Percentiles rank a stretch among this genome's conserved stretches.
These are phyloP conservation scores for Heterotis niloticus DNA, from an alignment of 2,113 vertebrate species.

Conservation along the genomic window DNA sequence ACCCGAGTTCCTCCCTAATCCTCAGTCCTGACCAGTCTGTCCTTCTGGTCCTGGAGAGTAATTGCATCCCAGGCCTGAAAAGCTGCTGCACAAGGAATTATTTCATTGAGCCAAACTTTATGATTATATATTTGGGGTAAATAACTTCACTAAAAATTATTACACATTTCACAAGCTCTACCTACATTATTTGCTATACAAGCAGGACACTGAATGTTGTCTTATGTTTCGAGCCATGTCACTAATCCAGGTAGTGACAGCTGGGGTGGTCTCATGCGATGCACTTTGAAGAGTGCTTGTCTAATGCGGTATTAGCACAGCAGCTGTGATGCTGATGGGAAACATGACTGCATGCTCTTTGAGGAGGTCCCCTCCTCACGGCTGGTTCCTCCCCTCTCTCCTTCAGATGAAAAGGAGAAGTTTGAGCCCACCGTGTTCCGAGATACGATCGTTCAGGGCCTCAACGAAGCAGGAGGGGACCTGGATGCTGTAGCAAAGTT, in stretches of 20 bases:
- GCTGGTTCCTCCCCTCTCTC: neutral
- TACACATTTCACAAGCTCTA: too few species aligned
- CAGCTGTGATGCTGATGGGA: too few species aligned
- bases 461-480: slow-evolving; percentile 83
- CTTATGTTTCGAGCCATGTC: neutral
- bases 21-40: neutral
- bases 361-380: neutral
- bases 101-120: too few species aligned
- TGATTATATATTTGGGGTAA: too few species aligned
- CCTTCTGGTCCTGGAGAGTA: too few species aligned
- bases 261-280: neutral
- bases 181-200: too few species aligned
- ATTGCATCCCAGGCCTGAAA: too few species aligned
- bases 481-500: slow-evolving; percentile 88
- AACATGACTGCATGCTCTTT: neutral
- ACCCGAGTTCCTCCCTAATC: neutral
- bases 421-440: slow-evolving; percentile 91
- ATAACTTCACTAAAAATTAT: too few species aligned
- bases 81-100: too few species aligned
- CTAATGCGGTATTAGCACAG: neutral
- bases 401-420: slow-evolving; percentile 94
- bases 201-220: neutral
- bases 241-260: neutral
- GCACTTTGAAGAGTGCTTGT: neutral
- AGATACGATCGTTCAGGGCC: slow-evolving; percentile 84